Evolutionary conservation across 1,140 invertebrate genomes (phyloP).

Genomic region (Bombus waltoni): DNA sequence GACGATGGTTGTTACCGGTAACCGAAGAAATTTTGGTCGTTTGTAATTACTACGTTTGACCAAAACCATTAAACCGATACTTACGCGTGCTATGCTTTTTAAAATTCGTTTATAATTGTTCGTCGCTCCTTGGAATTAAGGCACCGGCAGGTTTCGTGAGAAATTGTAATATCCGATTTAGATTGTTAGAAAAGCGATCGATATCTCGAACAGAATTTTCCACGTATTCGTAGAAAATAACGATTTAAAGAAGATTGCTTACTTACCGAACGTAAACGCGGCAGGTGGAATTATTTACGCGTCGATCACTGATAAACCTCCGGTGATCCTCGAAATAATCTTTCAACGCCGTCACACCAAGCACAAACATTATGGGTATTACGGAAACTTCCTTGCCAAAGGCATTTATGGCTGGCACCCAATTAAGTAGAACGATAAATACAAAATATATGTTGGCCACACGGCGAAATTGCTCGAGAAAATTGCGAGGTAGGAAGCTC

Average conservation of each 20-base stretch:
- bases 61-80: too few species aligned
- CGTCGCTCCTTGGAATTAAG: too few species aligned
- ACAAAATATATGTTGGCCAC: conserved; percentile 99
- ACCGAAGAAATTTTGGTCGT: too few species aligned
- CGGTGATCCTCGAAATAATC: conserved; percentile 98
- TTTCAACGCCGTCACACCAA: conserved; percentile 98
- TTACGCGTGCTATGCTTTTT: too few species aligned
- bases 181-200: too few species aligned
- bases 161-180: too few species aligned
- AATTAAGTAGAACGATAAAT: conserved; percentile 97
- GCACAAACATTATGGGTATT: conserved; percentile 96
- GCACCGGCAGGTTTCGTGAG: too few species aligned
- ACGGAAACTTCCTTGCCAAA: conserved; percentile 98
- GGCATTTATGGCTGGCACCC: conserved; percentile 96
- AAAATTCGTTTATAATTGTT: too few species aligned
- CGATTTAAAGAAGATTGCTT: background rate
- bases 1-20: too few species aligned
- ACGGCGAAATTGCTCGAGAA: conserved; percentile 98
- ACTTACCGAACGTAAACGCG: conserved; percentile 95
- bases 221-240: too few species aligned
- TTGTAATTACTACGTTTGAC: too few species aligned
- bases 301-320: conserved; percentile 93
- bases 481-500: conserved; percentile 97
- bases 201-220: too few species aligned
- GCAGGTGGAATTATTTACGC: conserved; percentile 96